phyloP scores from a whole-genome alignment of 2,797 vertebrate genomes.

The Enteromius radiatus region DNA sequence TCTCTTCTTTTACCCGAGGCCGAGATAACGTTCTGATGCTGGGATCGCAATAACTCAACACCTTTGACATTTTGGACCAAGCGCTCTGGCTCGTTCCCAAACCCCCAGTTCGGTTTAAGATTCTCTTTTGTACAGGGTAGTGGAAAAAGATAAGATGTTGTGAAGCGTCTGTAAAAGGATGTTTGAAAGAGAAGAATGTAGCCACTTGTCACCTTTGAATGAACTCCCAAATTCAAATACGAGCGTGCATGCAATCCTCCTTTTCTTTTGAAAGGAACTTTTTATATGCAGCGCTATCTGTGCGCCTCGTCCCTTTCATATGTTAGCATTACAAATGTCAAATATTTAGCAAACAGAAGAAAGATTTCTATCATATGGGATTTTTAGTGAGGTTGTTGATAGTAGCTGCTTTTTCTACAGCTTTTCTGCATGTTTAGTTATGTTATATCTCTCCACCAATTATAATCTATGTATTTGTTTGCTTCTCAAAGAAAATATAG shows the following conservation, averaged over 20 bases:
- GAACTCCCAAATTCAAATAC: constrained; percentile 59
- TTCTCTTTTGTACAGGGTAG: constrained; percentile 37
- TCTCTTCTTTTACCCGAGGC: not conserved
- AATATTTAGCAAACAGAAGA: not conserved
- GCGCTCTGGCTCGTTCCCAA: constrained; percentile 15
- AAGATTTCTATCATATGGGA: not conserved
- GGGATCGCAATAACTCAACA: constrained; percentile 53
- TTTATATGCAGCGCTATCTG: constrained; percentile 31
- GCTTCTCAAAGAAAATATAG: not conserved
- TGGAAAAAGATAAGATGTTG: constrained; percentile 52
- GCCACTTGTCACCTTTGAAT: constrained; percentile 62
- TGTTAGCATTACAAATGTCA: not conserved
- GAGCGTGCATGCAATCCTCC: constrained; percentile 39
- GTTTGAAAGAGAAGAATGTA: constrained; percentile 44
- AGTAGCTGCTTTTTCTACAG: not conserved
- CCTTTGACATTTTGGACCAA: constrained; percentile 29
- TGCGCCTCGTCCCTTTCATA: not conserved
- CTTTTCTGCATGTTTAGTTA: not conserved
- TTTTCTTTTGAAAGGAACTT: constrained; percentile 1
- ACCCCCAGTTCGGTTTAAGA: constrained; percentile 24
- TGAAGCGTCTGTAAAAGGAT: constrained; percentile 40
- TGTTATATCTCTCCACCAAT: not conserved
- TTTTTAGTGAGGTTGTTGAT: not conserved
- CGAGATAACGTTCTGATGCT: constrained; percentile 36
- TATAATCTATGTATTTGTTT: not conserved